Evolutionary conservation across 30 jellyfish, hydroid and myxozoan genomes (phyloP).

Genomic region (Hydractinia symbiolongicarpus): DNA sequence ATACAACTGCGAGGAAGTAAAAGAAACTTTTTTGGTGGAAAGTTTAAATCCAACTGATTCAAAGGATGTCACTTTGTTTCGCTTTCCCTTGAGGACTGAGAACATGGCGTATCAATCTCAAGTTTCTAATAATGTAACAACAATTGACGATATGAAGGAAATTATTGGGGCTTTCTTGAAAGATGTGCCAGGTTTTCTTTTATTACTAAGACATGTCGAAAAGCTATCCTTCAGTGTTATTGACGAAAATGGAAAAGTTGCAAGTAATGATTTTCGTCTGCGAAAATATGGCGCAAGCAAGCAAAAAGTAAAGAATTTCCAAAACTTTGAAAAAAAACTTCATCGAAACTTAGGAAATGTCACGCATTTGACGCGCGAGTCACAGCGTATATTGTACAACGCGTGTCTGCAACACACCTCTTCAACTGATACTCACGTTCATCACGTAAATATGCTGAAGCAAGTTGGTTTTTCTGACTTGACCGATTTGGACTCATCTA

Average conservation of each 20-base stretch:
- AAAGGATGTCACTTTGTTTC: constrained; percentile 37
- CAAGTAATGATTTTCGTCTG: background rate
- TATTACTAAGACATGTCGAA: constrained; percentile 31
- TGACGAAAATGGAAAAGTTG: background rate
- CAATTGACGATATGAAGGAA: constrained; percentile 10
- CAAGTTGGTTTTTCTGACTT: constrained; percentile 27
- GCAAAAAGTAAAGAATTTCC: background rate
- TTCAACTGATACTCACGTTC: no score
- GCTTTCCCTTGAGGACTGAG: constrained; percentile 49
- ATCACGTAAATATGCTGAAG: background rate
- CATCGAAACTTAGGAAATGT: constrained; percentile 15
- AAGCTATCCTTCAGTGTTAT: no score
- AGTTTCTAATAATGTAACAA: constrained; percentile 25
- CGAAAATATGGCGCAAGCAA: background rate
- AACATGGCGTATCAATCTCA: constrained; percentile 35
- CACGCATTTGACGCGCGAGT: background rate
- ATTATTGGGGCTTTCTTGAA: constrained; percentile 21
- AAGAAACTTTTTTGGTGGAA: constrained; percentile 23
- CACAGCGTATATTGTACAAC: background rate
- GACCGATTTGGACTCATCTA: background rate
- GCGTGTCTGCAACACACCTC: background rate
- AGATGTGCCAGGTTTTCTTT: constrained; percentile 30
- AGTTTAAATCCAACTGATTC: background rate
- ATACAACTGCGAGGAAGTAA: background rate
- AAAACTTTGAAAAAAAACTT: background rate